phyloP scores from a whole-genome alignment of 2,888 invertebrate species.

The Brenthis hecate region DNA sequence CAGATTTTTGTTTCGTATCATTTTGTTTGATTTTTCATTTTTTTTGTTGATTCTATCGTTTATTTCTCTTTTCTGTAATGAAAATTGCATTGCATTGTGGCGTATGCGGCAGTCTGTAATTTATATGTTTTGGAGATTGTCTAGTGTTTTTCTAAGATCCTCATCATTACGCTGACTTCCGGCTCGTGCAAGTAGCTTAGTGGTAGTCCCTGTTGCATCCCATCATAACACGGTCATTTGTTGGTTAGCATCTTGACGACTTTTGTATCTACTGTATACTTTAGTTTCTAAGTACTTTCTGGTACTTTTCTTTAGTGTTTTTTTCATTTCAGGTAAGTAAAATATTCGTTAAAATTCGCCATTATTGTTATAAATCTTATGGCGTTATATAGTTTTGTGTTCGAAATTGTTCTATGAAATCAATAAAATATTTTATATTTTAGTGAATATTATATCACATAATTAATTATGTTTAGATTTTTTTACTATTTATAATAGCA shows the following conservation, averaged over 20 bases:
- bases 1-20: conserved; percentile 61
- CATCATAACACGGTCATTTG: conserved; percentile 52
- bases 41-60: conserved; percentile 56
- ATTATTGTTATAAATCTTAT: neutral
- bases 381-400: neutral
- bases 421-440: neutral
- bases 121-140: conserved; percentile 58
- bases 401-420: conserved; percentile 1
- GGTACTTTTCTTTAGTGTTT: conserved; percentile 23
- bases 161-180: conserved; percentile 56
- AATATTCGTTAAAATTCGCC: neutral
- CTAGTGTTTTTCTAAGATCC: conserved; percentile 54
- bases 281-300: conserved; percentile 27
- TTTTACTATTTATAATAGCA: conserved; percentile 36
- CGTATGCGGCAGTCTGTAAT: conserved; percentile 75
- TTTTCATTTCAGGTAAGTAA: conserved; percentile 41
- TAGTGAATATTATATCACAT: neutral
- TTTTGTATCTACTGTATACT: conserved; percentile 35
- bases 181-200: conserved; percentile 64
- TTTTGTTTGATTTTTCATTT: conserved; percentile 52
- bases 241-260: conserved; percentile 42
- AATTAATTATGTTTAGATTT: conserved; percentile 13
- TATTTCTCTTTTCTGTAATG: conserved; percentile 64
- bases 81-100: conserved; percentile 79
- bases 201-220: conserved; percentile 70